Conservation (phyloP, 2,888 invertebrate species). For the Macaria liturata region DNA sequence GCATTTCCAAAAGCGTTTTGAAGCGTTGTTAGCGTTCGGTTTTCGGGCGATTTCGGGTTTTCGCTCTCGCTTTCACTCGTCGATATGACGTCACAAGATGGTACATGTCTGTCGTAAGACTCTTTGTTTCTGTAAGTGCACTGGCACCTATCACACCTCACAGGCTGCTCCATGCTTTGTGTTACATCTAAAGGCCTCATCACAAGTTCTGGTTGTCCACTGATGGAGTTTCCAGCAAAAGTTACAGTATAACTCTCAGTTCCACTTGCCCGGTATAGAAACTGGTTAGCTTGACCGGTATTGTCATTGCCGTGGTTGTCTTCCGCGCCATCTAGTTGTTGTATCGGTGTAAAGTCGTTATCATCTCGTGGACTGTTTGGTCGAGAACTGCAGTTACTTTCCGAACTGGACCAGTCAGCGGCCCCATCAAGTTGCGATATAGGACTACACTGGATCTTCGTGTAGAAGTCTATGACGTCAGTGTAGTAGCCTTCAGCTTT, state of each 20-base stretch:
- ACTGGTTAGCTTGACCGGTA: slow-evolving; percentile 69
- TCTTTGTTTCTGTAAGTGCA: slow-evolving; percentile 93
- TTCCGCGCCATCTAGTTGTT: slow-evolving; percentile 88
- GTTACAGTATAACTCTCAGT: slow-evolving; percentile 78
- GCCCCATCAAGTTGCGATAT: slow-evolving; percentile 88
- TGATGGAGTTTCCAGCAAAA: slow-evolving; percentile 77
- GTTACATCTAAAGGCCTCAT: slow-evolving; percentile 71
- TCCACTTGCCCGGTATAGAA: slow-evolving; percentile 74
- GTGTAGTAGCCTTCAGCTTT: slow-evolving; percentile 74
- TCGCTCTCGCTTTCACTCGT: slow-evolving; percentile 93
- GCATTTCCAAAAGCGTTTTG: slow-evolving; percentile 79
- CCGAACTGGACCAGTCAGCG: slow-evolving; percentile 86
- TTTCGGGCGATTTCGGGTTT: slow-evolving; percentile 82
- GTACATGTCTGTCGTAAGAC: slow-evolving; percentile 91
- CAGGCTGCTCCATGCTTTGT: slow-evolving; percentile 86
- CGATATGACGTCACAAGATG: slow-evolving; percentile 89
- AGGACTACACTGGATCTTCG: slow-evolving; percentile 80
- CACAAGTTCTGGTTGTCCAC: slow-evolving; percentile 74
- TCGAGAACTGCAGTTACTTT: slow-evolving; percentile 74
- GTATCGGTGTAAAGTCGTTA: slow-evolving; percentile 76
- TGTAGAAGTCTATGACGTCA: slow-evolving; percentile 80
- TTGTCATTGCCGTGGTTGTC: slow-evolving; percentile 79
- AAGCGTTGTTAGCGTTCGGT: slow-evolving; percentile 74
- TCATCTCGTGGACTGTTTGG: slow-evolving; percentile 71
- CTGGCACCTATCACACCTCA: slow-evolving; percentile 94